These are phyloP conservation scores for Dione juno DNA, from an alignment of 2,888 invertebrate species.

Conservation along the genomic window DNA sequence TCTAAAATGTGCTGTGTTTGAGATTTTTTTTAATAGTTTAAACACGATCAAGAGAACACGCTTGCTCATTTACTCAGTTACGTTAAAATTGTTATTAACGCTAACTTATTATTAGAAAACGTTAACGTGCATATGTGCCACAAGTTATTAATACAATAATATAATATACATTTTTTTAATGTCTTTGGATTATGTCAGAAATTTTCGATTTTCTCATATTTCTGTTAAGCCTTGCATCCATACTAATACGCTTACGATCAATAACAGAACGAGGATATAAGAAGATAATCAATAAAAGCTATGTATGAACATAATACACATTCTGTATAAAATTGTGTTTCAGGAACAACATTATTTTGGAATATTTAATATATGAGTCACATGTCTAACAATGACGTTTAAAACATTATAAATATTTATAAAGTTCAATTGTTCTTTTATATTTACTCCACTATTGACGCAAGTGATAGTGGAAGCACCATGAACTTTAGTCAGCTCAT, in stretches of 20 bases:
- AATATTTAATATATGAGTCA: conserved; percentile 8
- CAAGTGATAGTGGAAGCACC: conserved; percentile 7
- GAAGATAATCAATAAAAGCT: not conserved
- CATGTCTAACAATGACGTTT: not conserved
- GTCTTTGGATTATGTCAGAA: too few relatives aligned
- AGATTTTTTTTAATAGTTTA: too few relatives aligned
- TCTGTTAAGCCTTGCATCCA: too few relatives aligned
- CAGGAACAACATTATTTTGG: not conserved
- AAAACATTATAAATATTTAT: conserved; percentile 24
- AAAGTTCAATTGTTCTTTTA: conserved; percentile 18
- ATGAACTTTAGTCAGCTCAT: not conserved
- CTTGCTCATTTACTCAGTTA: too few relatives aligned
- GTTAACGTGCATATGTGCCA: too few relatives aligned
- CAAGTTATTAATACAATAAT: too few relatives aligned
- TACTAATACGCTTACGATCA: too few relatives aligned
- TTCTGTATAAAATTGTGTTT: not conserved
- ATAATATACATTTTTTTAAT: too few relatives aligned
- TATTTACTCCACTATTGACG: conserved; percentile 20
- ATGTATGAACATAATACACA: not conserved
- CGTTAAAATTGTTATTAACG: too few relatives aligned
- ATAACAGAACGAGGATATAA: not conserved
- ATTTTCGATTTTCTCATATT: not conserved
- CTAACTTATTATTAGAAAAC: too few relatives aligned
- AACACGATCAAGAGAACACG: too few relatives aligned
- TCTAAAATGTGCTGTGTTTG: not conserved